Evolutionary conservation across 2,888 invertebrate species (phyloP).

Genomic region (Lepidocyrtinus sp.): DNA sequence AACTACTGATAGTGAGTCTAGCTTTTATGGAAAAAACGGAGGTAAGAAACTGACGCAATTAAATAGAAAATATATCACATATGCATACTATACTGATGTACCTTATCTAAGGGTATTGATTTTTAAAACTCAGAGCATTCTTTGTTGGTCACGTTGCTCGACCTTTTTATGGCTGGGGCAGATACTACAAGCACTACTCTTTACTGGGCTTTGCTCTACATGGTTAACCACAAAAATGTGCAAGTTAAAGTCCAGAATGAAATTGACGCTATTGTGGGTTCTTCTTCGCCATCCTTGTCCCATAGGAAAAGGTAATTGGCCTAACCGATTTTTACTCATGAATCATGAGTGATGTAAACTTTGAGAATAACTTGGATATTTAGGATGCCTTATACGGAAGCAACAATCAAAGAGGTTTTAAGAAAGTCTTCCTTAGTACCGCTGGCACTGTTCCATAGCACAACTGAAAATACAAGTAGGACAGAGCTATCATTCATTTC

Average conservation of each 20-base stretch:
- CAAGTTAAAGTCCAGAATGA: conserved; percentile 71
- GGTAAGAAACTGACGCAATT: too few species aligned
- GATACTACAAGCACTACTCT: conserved; percentile 70
- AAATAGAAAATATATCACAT: too few species aligned
- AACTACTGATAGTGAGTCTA: conserved; percentile 63
- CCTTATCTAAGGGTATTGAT: background rate
- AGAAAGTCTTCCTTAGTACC: conserved; percentile 68
- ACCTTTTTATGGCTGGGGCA: conserved; percentile 70
- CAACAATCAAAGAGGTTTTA: conserved; percentile 68
- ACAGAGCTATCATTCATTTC: background rate
- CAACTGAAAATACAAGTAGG: conserved; percentile 62
- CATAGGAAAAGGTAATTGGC: conserved; percentile 67
- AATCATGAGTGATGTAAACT: too few species aligned
- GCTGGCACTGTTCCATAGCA: conserved; percentile 67
- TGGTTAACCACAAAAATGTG: conserved; percentile 69
- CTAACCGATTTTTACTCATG: too few species aligned
- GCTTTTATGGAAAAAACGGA: conserved; percentile 63
- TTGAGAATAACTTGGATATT: too few species aligned
- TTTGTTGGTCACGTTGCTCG: conserved; percentile 67
- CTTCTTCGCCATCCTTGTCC: conserved; percentile 56
- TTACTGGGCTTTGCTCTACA: conserved; percentile 70
- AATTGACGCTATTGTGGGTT: conserved; percentile 71
- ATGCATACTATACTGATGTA: background rate
- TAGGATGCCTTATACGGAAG: conserved; percentile 69
- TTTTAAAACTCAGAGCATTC: conserved; percentile 68